Percentiles rank a stretch among this genome's conserved stretches.
These are phyloP conservation scores for Lutjanus erythropterus DNA, from an alignment of 2,113 vertebrate species.

Conservation along the genomic window DNA sequence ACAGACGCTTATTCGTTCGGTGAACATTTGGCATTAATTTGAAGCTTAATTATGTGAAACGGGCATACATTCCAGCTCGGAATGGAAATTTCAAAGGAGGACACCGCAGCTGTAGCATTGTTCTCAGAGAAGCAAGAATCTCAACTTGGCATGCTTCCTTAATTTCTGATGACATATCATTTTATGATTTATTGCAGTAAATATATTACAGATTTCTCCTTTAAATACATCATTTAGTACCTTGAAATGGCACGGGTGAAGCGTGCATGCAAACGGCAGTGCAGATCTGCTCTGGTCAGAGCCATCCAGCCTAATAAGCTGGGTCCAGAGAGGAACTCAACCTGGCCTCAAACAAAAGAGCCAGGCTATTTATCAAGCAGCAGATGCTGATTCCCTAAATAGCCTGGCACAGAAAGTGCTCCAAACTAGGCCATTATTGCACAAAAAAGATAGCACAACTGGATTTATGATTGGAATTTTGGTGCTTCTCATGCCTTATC, in stretches of 20 bases:
- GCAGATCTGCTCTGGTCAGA: constrained; percentile 56
- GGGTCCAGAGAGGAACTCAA: constrained; percentile 80
- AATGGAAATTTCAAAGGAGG: too few species aligned
- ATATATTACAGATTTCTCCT: too few species aligned
- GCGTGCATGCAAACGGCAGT: constrained; percentile 17
- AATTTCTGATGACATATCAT: too few species aligned
- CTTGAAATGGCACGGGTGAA: constrained; percentile 1
- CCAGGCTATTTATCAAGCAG: constrained; percentile 85
- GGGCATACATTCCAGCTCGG: too few species aligned
- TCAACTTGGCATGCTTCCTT: too few species aligned
- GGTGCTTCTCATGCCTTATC: constrained; percentile 41
- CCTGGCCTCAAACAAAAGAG: constrained; percentile 84
- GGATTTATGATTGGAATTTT: constrained; percentile 73
- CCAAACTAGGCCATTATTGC: constrained; percentile 86
- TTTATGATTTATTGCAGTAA: too few species aligned
- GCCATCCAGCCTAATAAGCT: constrained; percentile 62
- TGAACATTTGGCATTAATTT: too few species aligned
- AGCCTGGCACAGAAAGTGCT: constrained; percentile 85
- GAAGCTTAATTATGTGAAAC: too few species aligned
- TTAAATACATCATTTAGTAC: too few species aligned
- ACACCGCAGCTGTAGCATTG: too few species aligned
- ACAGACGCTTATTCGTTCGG: too few species aligned
- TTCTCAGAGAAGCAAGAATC: too few species aligned
- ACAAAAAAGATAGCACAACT: constrained; percentile 66
- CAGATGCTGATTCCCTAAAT: constrained; percentile 87